phyloP scores from a whole-genome alignment of 1,140 invertebrate species.

The Sycophaga agraensis region DNA sequence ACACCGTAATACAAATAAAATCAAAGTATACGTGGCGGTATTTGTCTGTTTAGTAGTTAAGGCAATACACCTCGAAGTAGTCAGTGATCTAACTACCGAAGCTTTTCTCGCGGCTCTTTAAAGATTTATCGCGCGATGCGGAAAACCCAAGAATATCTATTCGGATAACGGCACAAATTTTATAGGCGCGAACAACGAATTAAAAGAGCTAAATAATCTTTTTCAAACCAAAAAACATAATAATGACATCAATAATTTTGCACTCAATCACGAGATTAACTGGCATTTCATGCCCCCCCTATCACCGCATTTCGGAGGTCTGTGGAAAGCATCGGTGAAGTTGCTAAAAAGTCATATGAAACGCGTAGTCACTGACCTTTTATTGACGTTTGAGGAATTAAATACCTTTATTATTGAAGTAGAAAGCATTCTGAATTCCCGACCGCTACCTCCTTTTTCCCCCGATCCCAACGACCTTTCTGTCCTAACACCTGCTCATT shows the following conservation, averaged over 20 bases:
- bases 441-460: conserved; percentile 10
- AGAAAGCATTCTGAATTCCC: too few relatives aligned
- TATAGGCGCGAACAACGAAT: conserved; percentile 30
- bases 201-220: conserved; percentile 19
- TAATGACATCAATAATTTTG: conserved; percentile 13
- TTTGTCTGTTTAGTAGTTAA: neutral
- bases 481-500: conserved; percentile 29
- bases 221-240: conserved; percentile 11
- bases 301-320: neutral
- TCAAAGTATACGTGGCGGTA: neutral
- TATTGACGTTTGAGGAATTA: conserved; percentile 36
- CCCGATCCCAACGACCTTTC: conserved; percentile 19
- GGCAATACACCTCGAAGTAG: neutral
- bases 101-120: neutral
- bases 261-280: conserved; percentile 27
- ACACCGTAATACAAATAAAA: neutral
- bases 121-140: neutral
- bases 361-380: conserved; percentile 14
- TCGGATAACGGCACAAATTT: conserved; percentile 40
- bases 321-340: conserved; percentile 26
- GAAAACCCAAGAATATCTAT: conserved; percentile 24
- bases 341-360: conserved; percentile 33
- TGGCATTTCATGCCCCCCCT: conserved; percentile 36
- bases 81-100: neutral
- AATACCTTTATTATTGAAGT: conserved; percentile 23